Evolutionary conservation across 1,140 invertebrate genomes (phyloP).

Genomic region (Drosophila sp.): DNA sequence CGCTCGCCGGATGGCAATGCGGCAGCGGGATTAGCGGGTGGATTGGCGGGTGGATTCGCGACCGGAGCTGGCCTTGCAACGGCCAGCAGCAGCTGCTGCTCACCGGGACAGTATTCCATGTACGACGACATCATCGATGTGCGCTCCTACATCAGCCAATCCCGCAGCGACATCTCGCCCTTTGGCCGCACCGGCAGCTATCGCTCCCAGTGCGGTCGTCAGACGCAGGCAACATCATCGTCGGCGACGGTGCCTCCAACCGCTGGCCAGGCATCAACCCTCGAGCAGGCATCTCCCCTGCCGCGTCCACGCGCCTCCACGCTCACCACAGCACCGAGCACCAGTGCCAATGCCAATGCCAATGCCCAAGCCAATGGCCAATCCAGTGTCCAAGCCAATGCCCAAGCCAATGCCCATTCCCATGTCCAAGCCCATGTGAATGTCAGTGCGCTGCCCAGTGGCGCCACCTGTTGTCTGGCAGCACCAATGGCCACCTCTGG

Average conservation of each 20-base stretch:
- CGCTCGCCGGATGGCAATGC: constrained; percentile 61
- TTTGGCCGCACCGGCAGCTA: constrained; percentile 87
- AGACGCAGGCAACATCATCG: constrained; percentile 36
- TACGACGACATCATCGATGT: constrained; percentile 87
- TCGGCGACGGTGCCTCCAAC: constrained; percentile 44
- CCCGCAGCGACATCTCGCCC: constrained; percentile 88
- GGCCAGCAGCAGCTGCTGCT: constrained; percentile 75
- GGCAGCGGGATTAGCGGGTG: constrained; percentile 12
- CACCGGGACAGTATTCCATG: constrained; percentile 80
- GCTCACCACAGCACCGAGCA: constrained; percentile 63
- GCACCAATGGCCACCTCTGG: constrained; percentile 22
- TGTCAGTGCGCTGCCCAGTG: neutral
- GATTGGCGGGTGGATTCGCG: constrained; percentile 4
- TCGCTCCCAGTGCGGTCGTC: constrained; percentile 87
- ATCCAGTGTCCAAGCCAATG: constrained; percentile 6
- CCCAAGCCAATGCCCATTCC: constrained; percentile 3
- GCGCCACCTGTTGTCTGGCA: constrained; percentile 33
- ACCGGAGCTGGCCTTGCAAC: too few relatives aligned
- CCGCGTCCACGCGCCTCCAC: constrained; percentile 87
- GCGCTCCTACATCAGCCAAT: constrained; percentile 89
- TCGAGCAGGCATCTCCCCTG: constrained; percentile 84
- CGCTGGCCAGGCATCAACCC: neutral
- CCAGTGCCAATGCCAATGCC: constrained; percentile 28
- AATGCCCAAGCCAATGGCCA: constrained; percentile 17
- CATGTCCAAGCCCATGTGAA: constrained; percentile 10